These are phyloP conservation scores for Cyrtodaria siliqua DNA, from an alignment of 2,888 invertebrate genomes.

Conservation along the genomic window DNA sequence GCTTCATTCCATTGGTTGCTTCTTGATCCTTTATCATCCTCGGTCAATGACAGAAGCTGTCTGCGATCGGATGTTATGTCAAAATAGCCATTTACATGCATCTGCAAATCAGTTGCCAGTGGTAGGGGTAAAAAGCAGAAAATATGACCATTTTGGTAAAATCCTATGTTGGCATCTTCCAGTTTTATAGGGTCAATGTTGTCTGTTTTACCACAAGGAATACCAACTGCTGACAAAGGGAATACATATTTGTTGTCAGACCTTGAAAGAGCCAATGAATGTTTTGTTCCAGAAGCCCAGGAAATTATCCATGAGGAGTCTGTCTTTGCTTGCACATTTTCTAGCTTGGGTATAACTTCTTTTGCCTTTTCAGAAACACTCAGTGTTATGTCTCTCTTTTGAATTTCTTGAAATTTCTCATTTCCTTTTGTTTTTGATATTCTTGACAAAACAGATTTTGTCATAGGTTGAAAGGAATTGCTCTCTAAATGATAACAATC, in stretches of 20 bases:
- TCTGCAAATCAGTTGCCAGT: conserved; percentile 69
- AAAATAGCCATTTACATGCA: conserved; percentile 83
- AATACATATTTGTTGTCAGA: conserved; percentile 37
- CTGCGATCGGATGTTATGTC: conserved; percentile 78
- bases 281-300: conserved; percentile 50
- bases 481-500: too few relatives aligned
- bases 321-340: too few relatives aligned
- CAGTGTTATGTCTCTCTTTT: too few relatives aligned
- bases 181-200: conserved; percentile 9
- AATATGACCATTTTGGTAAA: conserved; percentile 65
- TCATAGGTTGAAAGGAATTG: too few relatives aligned
- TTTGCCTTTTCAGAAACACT: too few relatives aligned
- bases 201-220: conserved; percentile 37
- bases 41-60: conserved; percentile 68
- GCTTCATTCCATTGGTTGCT: conserved; percentile 57
- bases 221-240: conserved; percentile 76
- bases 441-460: too few relatives aligned
- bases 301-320: conserved; percentile 48
- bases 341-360: too few relatives aligned
- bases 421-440: too few relatives aligned
- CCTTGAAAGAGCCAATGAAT: background rate
- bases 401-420: too few relatives aligned
- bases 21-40: conserved; percentile 75
- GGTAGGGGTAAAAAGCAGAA: conserved; percentile 83
- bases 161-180: conserved; percentile 36